Conservation (phyloP, 2,113 vertebrate genomes). For the Corythaeola cristata region DNA sequence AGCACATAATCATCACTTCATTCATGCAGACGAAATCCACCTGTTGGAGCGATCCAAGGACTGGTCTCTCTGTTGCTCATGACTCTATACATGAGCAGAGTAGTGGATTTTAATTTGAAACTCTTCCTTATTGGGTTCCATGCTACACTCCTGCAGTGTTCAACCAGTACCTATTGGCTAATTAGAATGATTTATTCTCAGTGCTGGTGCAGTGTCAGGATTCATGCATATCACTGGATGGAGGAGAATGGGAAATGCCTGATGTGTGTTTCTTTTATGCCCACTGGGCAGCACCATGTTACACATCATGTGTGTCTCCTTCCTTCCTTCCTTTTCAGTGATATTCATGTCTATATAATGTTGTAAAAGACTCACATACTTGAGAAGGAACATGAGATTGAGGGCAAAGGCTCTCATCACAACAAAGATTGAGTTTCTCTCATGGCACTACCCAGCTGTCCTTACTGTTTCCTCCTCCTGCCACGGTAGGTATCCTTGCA, state of each 20-base stretch:
- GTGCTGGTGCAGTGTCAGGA: neutral
- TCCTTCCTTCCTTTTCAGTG: constrained; percentile 42
- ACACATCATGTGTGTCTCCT: constrained; percentile 56
- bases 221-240: constrained; percentile 31
- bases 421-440: neutral
- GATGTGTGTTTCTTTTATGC: constrained; percentile 39
- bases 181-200: neutral
- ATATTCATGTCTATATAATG: neutral
- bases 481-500: constrained; percentile 56
- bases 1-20: neutral
- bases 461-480: neutral
- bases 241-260: constrained; percentile 47
- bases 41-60: neutral
- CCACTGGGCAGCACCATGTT: neutral
- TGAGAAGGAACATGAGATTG: neutral
- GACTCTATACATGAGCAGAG: neutral
- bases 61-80: constrained; percentile 48
- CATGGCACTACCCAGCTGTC: neutral
- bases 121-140: neutral
- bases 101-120: constrained; percentile 48
- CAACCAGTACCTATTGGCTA: constrained; percentile 52
- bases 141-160: constrained; percentile 45
- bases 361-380: neutral
- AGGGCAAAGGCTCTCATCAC: neutral
- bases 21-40: constrained; percentile 50